Evolutionary conservation across 1,140 invertebrate genomes (phyloP), one percentile per base, ranked within the genome.

Genomic region (Tetramorium parvispinum): DNA sequence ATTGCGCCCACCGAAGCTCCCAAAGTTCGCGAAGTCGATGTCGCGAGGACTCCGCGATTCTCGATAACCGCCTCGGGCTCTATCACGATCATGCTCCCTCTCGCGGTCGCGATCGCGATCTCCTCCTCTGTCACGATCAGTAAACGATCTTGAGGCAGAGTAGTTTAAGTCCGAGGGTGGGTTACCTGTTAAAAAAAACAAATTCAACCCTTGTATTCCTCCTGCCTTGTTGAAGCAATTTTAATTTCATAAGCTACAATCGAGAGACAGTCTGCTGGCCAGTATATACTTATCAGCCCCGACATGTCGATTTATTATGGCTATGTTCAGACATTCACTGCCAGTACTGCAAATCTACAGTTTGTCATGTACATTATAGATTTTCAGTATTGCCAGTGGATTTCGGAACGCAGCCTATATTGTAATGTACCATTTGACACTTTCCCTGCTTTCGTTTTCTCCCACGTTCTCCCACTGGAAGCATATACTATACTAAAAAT

Each of bases 91-190:
- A 71, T n/a, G n/a, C n/a, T 94, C 95, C 92, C 96, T 95, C 92
- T 95, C 95, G 94, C 95, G 94, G 71, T 94, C 93, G 93, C 96
- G 95, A 93, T 96, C 95, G 93, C 96, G 95, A 93, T 96, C 95
- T 93, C 95, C 94, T 92, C 96, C 94, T 93, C 96, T 95, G 83
- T 93, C 93, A 87, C 94, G 89, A 11, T 94, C 93, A 57, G 91
- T 81, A 79, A 88, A 95, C 57, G 91, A 59, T 87, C 92, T 89
- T 8, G 88, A 77, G 24, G 90, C 91, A 89, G 90, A 89, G 57
- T 88, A 88, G 79, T 89, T 92, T 68, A 91, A 87, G 55, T 94
- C 94, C 46, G 91, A 85, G 76, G 92, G 91, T 86, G 85, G 87
- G 88, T 89, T 94, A 91, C 92, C 94, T 94, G 49, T 10, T 0